Evolutionary conservation across 2,888 invertebrate genomes (phyloP).

Genomic region (Hyposoter dolosus): DNA sequence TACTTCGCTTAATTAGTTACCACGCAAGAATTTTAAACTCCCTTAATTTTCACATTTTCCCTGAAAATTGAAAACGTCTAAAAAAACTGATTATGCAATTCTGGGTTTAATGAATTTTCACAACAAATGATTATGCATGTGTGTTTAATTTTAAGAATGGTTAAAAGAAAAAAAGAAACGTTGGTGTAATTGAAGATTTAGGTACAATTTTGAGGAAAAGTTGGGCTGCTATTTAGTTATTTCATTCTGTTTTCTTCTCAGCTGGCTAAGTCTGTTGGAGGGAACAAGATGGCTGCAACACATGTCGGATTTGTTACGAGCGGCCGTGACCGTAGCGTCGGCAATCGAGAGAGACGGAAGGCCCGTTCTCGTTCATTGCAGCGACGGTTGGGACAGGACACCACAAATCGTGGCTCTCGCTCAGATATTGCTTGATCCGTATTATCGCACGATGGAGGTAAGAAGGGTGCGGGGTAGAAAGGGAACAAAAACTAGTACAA

Average conservation of each 20-base stretch:
- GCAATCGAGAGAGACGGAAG: conserved; percentile 93
- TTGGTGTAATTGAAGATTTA: neutral
- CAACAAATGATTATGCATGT: neutral
- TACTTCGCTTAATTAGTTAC: too few species aligned
- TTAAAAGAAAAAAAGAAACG: neutral
- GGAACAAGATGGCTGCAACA: conserved; percentile 96
- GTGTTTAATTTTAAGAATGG: neutral
- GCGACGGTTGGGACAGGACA: conserved; percentile 99
- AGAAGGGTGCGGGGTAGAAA: conserved; percentile 64
- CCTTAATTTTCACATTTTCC: too few species aligned
- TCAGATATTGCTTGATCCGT: conserved; percentile 96
- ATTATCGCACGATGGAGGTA: conserved; percentile 96
- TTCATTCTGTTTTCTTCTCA: conserved; percentile 82
- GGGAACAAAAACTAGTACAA: neutral
- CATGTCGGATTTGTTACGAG: conserved; percentile 93
- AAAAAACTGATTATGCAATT: neutral
- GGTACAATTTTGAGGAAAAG: neutral
- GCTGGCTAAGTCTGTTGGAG: conserved; percentile 96
- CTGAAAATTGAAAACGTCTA: too few species aligned
- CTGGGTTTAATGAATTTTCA: neutral
- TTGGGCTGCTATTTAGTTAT: conserved; percentile 18
- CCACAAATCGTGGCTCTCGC: conserved; percentile 98
- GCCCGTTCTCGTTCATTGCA: conserved; percentile 98
- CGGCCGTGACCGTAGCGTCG: conserved; percentile 92
- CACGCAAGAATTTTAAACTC: too few species aligned